Base-by-base conservation (phyloP, 2,888 invertebrate genomes). In the Polietes domitor region DNA sequence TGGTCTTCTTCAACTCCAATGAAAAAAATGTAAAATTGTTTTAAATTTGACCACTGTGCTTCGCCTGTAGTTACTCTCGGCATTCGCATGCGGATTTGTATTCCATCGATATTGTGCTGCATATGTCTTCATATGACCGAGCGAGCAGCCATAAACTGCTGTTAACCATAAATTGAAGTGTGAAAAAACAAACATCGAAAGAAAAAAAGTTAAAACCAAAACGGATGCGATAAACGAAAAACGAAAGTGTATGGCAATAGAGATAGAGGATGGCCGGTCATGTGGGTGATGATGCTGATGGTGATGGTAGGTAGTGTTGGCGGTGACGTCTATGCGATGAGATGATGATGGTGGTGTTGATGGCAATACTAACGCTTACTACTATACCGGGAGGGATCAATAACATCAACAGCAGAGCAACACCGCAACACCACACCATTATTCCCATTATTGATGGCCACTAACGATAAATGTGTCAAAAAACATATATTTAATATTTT, bases 401-500 rank as follows among this genome's bases (percentile, higher is more conserved):
- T 72, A 68, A 24, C 75, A 19, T 47, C 37, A 37, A 10, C 37
- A n/a, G 1, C 4, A 41, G n/a, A 47, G 28, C 7, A 17, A 73
- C 47, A 47, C 47, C 0, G 43, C 43, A 55, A n/a, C n/a, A n/a
- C n/a, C n/a, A n/a, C n/a, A n/a, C n/a, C n/a, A n/a, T n/a, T n/a
- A n/a, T n/a, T n/a, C n/a, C 24, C 19, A 61, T 73, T 73, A 75
- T 71, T 71, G 74, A 82, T 82, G 74, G 21, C 71, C 78, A 71
- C 70, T 78, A 82, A 77, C 53, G 78, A 78, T 82, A 78, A 75
- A 78, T 63, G 58, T 78, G 78, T 78, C 78, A 78, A 75, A 78
- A 75, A 78, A 65, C 55, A 78, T 75, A 78, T 74, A n/a, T 47
- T 5, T 12, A 47, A 47, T 47, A 47, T 47, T 47, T 47, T 47